Conservation (phyloP, 35 echinoderm and acorn worm species). For the Apostichopus californicus region DNA sequence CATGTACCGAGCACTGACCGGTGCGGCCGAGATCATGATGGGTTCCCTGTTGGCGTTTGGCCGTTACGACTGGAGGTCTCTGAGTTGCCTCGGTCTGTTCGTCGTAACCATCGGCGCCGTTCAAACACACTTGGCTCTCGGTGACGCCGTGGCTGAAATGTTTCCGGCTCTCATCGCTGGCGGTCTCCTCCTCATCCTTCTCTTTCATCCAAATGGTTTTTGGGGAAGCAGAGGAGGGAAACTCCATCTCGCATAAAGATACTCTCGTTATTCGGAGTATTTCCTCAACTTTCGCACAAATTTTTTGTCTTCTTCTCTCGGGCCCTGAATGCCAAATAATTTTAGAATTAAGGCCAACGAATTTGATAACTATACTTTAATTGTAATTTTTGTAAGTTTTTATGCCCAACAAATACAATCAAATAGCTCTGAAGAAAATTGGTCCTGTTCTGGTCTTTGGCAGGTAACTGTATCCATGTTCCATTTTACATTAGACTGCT, state of each 20-base stretch:
- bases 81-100: conserved; percentile 61
- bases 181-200: conserved; percentile 56
- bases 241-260: conserved; percentile 3
- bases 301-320: no score
- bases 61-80: conserved; percentile 29
- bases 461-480: no score
- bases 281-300: no score
- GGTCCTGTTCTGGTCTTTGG: no score
- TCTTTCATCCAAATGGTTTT: conserved; percentile 61
- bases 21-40: conserved; percentile 54
- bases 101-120: conserved; percentile 62
- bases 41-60: conserved; percentile 76
- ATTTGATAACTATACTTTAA: no score
- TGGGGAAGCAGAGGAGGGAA: conserved; percentile 42
- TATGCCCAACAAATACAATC: no score
- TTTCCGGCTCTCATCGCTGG: conserved; percentile 38
- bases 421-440: no score
- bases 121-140: conserved; percentile 49
- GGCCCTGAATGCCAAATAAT: no score
- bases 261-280: background rate
- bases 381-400: no score
- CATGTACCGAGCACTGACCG: conserved; percentile 63
- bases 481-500: no score
- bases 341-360: no score
- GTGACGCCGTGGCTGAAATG: conserved; percentile 20